Evolutionary conservation across 2,113 vertebrate species (phyloP).

Genomic region (Ciconia maguari): DNA sequence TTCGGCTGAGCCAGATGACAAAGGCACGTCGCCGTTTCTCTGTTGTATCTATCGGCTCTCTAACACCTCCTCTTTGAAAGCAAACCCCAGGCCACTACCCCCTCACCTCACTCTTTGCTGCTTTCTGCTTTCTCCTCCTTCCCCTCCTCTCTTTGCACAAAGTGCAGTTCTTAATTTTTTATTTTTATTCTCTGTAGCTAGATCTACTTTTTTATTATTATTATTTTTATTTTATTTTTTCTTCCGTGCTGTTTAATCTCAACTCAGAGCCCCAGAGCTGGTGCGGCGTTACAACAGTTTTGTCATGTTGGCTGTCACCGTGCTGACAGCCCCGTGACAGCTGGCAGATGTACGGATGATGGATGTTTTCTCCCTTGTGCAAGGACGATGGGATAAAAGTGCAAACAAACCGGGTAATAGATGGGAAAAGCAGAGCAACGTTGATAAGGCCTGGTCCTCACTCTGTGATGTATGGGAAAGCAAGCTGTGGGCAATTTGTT

Average conservation of each 20-base stretch:
- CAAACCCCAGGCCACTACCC: neutral
- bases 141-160: neutral
- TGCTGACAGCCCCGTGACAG: constrained; percentile 72
- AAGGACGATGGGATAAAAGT: constrained; percentile 94
- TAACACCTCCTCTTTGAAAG: neutral
- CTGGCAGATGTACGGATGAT: constrained; percentile 86
- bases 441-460: constrained; percentile 83
- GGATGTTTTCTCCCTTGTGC: constrained; percentile 87
- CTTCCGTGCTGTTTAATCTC: constrained; percentile 41
- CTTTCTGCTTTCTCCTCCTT: neutral
- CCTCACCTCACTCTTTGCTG: neutral
- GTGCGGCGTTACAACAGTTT: constrained; percentile 74
- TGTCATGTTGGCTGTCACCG: constrained; percentile 78
- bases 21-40: neutral
- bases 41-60: neutral
- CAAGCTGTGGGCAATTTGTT: constrained; percentile 88
- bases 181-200: neutral
- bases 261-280: constrained; percentile 53
- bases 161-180: neutral
- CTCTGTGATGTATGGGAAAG: constrained; percentile 91
- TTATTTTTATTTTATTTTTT: neutral
- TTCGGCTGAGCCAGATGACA: neutral
- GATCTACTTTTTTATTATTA: neutral
- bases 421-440: constrained; percentile 84
- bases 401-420: constrained; percentile 95